Evolutionary conservation across 2,797 vertebrate species (phyloP).

Genomic region (Acropternis orthonyx): DNA sequence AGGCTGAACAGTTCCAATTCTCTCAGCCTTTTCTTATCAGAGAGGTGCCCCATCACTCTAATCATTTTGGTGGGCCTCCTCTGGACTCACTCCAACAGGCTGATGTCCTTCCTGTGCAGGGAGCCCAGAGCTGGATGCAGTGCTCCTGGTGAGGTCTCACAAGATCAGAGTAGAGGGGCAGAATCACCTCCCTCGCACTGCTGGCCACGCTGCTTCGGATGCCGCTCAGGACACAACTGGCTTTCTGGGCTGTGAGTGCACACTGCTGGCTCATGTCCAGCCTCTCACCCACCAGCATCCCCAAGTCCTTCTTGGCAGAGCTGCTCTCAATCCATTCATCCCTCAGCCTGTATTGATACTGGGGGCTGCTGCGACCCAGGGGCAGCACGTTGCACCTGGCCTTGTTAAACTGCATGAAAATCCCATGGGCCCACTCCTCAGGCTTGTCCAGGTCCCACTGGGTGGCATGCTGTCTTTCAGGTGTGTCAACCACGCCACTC

Average conservation of each 20-base stretch:
- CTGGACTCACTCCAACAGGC: neutral
- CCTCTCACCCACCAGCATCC: neutral
- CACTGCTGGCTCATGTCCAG: neutral
- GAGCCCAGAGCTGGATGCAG: neutral
- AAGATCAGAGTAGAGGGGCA: neutral
- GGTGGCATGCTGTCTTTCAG: neutral
- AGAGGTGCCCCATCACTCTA: neutral
- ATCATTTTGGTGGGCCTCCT: neutral
- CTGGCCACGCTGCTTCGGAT: neutral
- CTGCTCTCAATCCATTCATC: neutral
- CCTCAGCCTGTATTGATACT: neutral
- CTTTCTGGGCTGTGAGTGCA: too few species aligned
- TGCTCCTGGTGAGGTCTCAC: neutral
- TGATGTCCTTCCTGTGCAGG: too few species aligned
- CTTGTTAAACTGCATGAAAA: neutral
- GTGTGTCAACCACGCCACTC: neutral
- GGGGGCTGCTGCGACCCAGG: rapidly evolving
- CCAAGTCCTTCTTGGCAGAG: neutral
- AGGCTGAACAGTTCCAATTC: neutral
- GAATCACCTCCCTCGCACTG: neutral
- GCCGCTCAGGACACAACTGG: neutral
- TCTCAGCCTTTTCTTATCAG: neutral
- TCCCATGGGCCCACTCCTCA: neutral
- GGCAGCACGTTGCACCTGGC: neutral
- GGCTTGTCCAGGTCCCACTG: neutral